These are phyloP conservation scores for Myanophis thanlyinensis DNA, from an alignment of 2,113 vertebrate species.

Conservation along the genomic window DNA sequence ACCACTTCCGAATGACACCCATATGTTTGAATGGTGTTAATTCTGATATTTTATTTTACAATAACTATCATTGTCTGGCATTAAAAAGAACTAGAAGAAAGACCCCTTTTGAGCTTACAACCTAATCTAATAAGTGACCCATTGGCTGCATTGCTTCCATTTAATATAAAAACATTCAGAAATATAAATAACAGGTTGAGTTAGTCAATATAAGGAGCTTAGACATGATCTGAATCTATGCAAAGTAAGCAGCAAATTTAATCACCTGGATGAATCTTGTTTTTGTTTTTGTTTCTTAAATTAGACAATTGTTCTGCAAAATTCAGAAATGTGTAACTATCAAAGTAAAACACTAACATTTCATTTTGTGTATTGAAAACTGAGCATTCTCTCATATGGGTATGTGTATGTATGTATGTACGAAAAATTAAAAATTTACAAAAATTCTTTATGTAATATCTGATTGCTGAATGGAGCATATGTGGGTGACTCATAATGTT, in stretches of 20 bases:
- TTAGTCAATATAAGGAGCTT: not conserved
- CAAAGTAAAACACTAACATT: not conserved
- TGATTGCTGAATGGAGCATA: not conserved
- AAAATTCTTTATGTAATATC: not conserved
- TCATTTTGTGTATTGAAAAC: not conserved
- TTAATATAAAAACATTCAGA: not conserved
- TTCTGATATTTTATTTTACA: not conserved
- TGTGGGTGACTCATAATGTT: not conserved
- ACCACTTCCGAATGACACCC: not conserved
- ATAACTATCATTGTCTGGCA: not conserved
- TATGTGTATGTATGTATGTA: not conserved
- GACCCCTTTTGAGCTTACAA: not conserved
- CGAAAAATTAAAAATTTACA: too few species aligned
- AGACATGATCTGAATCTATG: not conserved
- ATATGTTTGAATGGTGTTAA: not conserved
- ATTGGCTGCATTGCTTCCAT: not conserved
- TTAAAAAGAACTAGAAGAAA: not conserved
- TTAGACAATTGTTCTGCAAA: not conserved
- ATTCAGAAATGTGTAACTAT: not conserved
- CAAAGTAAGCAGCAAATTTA: not conserved
- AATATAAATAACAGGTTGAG: not conserved
- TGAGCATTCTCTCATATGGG: not conserved
- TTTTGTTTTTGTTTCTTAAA: not conserved
- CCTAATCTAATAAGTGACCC: not conserved
- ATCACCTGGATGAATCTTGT: not conserved